Evolutionary conservation across 2,797 vertebrate species (phyloP), one percentile per base, ranked within the genome.

Genomic region (Capromys pilorides): DNA sequence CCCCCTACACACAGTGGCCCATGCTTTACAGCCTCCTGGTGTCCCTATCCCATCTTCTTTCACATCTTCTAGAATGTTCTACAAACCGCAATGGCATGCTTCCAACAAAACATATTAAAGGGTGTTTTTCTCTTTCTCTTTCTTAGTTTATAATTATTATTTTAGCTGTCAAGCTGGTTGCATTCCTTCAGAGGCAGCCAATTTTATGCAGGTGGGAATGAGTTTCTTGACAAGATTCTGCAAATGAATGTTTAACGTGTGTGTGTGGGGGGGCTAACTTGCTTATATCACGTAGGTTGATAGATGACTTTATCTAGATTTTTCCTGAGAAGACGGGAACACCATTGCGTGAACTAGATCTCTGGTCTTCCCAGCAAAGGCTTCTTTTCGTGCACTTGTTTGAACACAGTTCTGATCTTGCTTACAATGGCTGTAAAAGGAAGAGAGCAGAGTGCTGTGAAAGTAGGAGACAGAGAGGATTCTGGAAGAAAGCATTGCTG

Each of bases 121-220:
- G 66, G 22, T 39, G 69, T 73, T 92, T 91, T 94, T 84, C 49
- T 83, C 84, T 88, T 64, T 94, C 69, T 91, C 84, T 88, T 64
- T 94, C 69, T 91, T 49, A 45, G 67, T 95, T 85, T 94, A 61
- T 85, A 87, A 78, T 79, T 93, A 81, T 12, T 94, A 45, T 26
- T 93, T 93, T 88, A 85, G 41, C 86, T 92, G 13, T 51, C n/a
- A 79, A 71, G 26, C 26, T 36, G 57, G 41, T 79, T 81, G 39
- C 16, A 9, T 87, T 79, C 71, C 73, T 90, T 82, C 36, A 64
- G n/a, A 88, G 77, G 57, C 57, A 86, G 83, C 57, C 86, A 26
- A 64, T 95, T 83, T 12, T 45, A 36, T 45, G 54, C 41, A 85
- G 84, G 26, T 64, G 22, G 73, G 36, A 92, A 83, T 66, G 8